Evolutionary conservation across 2,797 vertebrate genomes (phyloP).

Genomic region (Denticeps clupeoides): DNA sequence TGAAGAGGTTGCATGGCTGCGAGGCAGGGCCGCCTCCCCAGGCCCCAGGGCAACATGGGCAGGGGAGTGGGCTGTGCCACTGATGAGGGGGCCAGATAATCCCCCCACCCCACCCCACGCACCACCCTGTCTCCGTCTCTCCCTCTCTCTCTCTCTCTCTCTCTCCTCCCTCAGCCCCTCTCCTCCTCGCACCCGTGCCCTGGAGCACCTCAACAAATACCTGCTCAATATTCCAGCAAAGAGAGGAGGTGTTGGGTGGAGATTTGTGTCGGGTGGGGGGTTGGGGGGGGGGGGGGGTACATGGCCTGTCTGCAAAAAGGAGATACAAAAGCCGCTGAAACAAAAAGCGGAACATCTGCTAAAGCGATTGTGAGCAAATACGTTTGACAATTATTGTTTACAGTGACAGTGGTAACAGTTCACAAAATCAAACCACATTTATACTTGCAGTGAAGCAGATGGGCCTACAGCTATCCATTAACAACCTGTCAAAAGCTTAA

Average conservation of each 20-base stretch:
- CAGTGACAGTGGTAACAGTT: conserved; percentile 82
- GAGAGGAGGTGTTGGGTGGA: conserved; percentile 26
- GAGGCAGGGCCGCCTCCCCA: conserved; percentile 60
- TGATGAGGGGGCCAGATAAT: conserved; percentile 77
- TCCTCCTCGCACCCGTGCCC: too few relatives aligned
- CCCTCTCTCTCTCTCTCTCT: conserved; percentile 8
- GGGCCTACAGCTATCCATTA: conserved; percentile 77
- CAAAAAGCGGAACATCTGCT: conserved; percentile 78
- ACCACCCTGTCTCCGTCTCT: conserved; percentile 41
- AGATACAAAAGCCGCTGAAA: conserved; percentile 71
- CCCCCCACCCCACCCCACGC: conserved; percentile 29
- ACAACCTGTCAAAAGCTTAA: conserved; percentile 71
- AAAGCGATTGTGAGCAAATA: conserved; percentile 78
- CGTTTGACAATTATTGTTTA: conserved; percentile 85
- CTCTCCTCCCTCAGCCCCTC: too few relatives aligned
- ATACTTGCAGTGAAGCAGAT: conserved; percentile 74
- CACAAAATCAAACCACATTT: conserved; percentile 69
- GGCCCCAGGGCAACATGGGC: conserved; percentile 50
- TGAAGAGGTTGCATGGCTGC: conserved; percentile 62
- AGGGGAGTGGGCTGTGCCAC: conserved; percentile 43
- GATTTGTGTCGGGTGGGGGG: conserved; percentile 6
- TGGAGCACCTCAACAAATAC: conserved; percentile 73
- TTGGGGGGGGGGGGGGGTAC: conserved; percentile 32
- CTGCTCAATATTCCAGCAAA: conserved; percentile 72
- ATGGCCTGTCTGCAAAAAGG: conserved; percentile 60